Base-by-base conservation (phyloP, 2,888 invertebrate genomes). In the Tetranychus truncatus region DNA sequence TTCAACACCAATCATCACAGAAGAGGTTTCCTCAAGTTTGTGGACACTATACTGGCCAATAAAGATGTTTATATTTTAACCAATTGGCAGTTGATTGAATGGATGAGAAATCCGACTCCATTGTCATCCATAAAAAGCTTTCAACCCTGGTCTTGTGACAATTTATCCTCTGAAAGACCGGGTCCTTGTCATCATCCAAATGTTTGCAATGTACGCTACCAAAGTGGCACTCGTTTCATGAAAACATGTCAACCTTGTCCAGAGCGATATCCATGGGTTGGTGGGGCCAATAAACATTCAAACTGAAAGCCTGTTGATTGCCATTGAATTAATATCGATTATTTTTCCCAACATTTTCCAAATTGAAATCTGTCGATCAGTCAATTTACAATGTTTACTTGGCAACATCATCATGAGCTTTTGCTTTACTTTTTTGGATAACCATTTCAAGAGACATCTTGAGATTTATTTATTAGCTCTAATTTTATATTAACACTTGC, bases 1-100 rank as follows among this genome's bases (percentile, higher is more conserved):
- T 94, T 94, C 84, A 93, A 93, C 0, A 92, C 93, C 80, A 89
- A 91, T 0, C 94, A 94, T 81, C 93, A 94, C 85, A 92, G 93
- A 82, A 91, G 91, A 84, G 94, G 93, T 34, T 95, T 94, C 84
- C 91, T 93, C 80, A 90, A 90, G 82, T 94, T 95, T 86, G 84
- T 94, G 78, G 93, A 94, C 84, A 89, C 78, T 55, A 77, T 80
- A 20, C 65, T 78, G 1, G 66, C 75, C 45, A 75, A 78, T 44
- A 89, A 89, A 77, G 94, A 94, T 82, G 93, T 93, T 11, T 93
- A 90, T 89, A 86, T 94, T 76, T 86, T 92, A 75, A 94, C 93
- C 66, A 93, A 92, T 83, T 92, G 92, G 91, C 94, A 94, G 84
- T 91, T 92, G 20, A 84, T 94, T 75, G 92, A 95, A 82, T 95